Evolutionary conservation across 2,797 vertebrate species (phyloP).

Genomic region (Morelia viridis): DNA sequence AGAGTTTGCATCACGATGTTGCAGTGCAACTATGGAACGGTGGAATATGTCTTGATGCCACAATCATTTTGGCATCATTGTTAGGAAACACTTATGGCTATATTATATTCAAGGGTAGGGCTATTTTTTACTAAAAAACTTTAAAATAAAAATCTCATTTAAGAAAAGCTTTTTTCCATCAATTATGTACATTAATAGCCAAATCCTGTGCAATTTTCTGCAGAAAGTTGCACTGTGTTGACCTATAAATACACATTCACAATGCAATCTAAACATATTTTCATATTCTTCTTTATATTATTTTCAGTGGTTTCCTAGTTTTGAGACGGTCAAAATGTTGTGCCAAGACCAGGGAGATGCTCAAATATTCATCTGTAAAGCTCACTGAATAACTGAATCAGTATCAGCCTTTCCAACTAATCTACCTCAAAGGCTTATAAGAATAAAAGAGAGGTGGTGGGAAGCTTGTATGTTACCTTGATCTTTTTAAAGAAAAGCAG

Average conservation of each 20-base stretch:
- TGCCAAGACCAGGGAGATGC: neutral
- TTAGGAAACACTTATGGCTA: neutral
- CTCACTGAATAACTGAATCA: neutral
- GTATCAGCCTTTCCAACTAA: neutral
- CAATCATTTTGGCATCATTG: neutral
- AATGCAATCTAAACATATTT: neutral
- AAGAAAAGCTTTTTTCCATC: neutral
- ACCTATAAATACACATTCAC: neutral
- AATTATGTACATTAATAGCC: neutral
- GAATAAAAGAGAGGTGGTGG: neutral
- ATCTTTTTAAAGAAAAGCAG: neutral
- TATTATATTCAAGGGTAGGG: neutral
- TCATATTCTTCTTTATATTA: neutral
- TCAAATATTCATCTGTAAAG: neutral
- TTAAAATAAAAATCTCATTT: neutral
- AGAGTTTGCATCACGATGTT: neutral
- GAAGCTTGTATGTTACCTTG: neutral
- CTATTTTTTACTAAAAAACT: neutral
- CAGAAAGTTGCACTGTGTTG: neutral
- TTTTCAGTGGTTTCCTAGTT: neutral
- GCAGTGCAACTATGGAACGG: neutral
- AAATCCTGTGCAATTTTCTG: neutral
- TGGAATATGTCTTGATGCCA: neutral
- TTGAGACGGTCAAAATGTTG: no score
- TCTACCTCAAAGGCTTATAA: neutral